phyloP scores from a whole-genome alignment of 2,113 vertebrate species.

The Neogale vison region DNA sequence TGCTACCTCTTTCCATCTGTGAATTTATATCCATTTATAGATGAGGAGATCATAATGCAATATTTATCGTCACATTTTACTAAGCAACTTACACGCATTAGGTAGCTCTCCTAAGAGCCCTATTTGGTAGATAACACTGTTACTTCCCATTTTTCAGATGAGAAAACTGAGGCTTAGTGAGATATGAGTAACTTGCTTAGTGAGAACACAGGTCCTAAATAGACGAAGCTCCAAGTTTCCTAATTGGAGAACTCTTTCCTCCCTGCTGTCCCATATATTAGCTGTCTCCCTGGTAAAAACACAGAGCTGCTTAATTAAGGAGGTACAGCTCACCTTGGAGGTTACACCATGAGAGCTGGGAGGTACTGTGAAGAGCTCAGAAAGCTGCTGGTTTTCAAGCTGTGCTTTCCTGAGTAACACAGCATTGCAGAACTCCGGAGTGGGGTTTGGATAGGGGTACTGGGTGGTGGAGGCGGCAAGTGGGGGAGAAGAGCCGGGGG shows the following conservation, averaged over 20 bases:
- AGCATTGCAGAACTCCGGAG: not conserved
- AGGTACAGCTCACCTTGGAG: not conserved
- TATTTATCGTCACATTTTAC: not conserved
- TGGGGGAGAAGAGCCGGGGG: not conserved
- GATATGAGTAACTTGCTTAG: slow-evolving; percentile 3
- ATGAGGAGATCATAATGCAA: not conserved
- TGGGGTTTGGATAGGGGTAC: not conserved
- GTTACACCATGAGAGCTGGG: not conserved
- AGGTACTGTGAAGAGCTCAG: not conserved
- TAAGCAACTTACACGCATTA: not conserved
- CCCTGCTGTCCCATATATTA: not conserved
- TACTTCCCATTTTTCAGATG: not conserved
- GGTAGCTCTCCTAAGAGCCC: not conserved
- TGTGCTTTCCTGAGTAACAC: not conserved
- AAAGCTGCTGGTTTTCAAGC: not conserved
- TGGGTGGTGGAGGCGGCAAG: not conserved
- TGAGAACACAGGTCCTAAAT: not conserved
- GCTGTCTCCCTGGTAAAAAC: not conserved
- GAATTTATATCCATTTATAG: not conserved
- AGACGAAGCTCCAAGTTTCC: not conserved
- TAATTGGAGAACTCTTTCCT: not conserved
- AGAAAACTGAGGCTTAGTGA: not conserved
- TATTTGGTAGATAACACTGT: not conserved
- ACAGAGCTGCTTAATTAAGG: not conserved
- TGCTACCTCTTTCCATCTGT: not conserved